Conservation (phyloP, 1,140 invertebrate species). For the Charaxes varanes region DNA sequence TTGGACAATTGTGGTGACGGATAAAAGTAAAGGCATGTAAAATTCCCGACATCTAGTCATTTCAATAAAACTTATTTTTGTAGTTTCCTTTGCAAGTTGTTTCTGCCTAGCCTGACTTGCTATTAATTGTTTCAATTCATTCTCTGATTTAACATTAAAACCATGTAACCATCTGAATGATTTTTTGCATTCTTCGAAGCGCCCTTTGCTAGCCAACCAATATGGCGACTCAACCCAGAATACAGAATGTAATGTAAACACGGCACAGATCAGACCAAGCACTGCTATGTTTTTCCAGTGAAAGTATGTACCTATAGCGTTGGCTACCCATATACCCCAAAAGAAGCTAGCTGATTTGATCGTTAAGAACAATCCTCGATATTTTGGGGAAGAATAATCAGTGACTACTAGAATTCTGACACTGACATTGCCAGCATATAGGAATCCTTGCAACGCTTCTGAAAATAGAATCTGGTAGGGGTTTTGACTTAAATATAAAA, state of each 20-base stretch:
- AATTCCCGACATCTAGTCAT: conserved; percentile 7
- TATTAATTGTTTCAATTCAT: conserved; percentile 26
- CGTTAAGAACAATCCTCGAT: conserved; percentile 31
- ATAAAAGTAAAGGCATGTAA: conserved; percentile 3
- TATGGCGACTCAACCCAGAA: conserved; percentile 38
- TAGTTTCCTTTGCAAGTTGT: conserved; percentile 1
- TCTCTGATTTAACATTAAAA: conserved; percentile 18
- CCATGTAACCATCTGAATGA: conserved; percentile 31
- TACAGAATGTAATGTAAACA: conserved; percentile 20
- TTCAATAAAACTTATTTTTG: conserved; percentile 1
- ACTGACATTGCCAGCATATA: conserved; percentile 24
- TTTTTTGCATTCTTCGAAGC: conserved; percentile 23
- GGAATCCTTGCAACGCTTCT: conserved; percentile 25
- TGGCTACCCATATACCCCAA: conserved; percentile 35
- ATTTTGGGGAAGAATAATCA: conserved; percentile 30
- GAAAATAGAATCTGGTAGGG: conserved; percentile 28
- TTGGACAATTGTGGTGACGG: conserved; percentile 1
- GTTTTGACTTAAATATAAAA: conserved; percentile 24
- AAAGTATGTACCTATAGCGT: conserved; percentile 35
- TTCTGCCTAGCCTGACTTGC: conserved; percentile 7
- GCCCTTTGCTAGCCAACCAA: conserved; percentile 32
- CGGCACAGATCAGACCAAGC: conserved; percentile 24
- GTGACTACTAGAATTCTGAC: conserved; percentile 25
- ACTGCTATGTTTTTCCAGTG: conserved; percentile 35
- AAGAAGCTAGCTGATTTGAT: conserved; percentile 31